Evolutionary conservation across 2,113 vertebrate species (phyloP), one percentile per base, ranked within the genome.

Genomic region (Gorilla gorilla): DNA sequence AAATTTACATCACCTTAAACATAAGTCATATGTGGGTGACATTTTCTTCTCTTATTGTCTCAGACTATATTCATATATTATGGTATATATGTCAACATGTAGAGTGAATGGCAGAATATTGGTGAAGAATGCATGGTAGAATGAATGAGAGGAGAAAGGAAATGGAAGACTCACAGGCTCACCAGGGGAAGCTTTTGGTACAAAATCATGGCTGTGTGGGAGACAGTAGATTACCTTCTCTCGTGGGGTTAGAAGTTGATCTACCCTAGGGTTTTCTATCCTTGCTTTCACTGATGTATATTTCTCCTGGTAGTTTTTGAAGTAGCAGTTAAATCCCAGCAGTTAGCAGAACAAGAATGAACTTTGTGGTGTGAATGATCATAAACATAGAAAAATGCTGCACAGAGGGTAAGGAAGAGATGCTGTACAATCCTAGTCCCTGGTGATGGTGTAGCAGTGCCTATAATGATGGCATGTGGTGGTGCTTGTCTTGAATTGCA

Each of bases 341-440:
- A 76, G 45, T 75, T 27, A 70, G 35, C 50, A 89, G 25, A 59
- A 40, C 0, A 27, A 93, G 68, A 85, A 32, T 30, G 38, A 92
- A 8, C 40, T 70, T 91, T 48, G 61, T 14, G 2, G 11, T 52
- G 30, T 70, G 90, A 81, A 3, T 50, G 64, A n/a, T 35, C 43
- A 16, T 73, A 8, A 76, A 3, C 22, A 9, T 16, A 70, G 20
- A 43, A n/a, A 64, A 27, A 72, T 27, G 32, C 6, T 16, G 20
- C 32, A 3, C 7, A 23, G 27, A 48, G 35, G 35, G 20, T 27
- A 3, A 94, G 87, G 45, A 57, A 45, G 59, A 78, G 70, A 52
- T 23, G 8, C 9, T n/a, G 2, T 2, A 0, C 6, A 17, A 0
- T 3, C 45, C 43, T 14, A 0, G 79, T 7, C 73, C 22, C 30